Evolutionary conservation across 2,888 invertebrate genomes (phyloP).

Genomic region (Pecten maximus): DNA sequence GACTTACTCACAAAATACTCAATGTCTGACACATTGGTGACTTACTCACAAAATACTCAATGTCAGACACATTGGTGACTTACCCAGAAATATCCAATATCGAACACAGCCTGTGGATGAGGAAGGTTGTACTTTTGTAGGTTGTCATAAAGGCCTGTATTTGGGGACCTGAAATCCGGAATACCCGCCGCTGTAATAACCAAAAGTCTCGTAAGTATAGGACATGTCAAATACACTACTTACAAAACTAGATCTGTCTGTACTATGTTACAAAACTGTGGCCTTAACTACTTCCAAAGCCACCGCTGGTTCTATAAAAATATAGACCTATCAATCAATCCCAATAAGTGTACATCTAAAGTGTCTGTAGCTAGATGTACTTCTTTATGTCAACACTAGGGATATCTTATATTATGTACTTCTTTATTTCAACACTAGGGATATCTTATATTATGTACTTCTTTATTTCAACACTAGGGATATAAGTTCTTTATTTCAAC

Average conservation of each 20-base stretch:
- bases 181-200: conserved; percentile 92
- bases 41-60: not conserved
- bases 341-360: not conserved
- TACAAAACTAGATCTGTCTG: too few species aligned
- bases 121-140: conserved; percentile 95
- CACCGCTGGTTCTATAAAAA: not conserved
- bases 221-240: not conserved
- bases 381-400: too few species aligned
- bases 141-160: conserved; percentile 95
- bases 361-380: too few species aligned
- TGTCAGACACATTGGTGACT: conserved; percentile 30
- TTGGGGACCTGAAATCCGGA: conserved; percentile 97
- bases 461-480: too few species aligned
- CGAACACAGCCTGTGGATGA: conserved; percentile 95
- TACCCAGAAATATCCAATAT: conserved; percentile 90
- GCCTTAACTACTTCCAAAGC: too few species aligned
- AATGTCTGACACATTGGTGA: not conserved
- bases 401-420: too few species aligned
- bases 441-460: too few species aligned
- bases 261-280: not conserved
- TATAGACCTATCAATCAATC: not conserved
- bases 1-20: not conserved
- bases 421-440: too few species aligned
- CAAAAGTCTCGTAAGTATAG: not conserved
- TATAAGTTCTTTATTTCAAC: too few species aligned